Evolutionary conservation across 2,797 vertebrate species (phyloP), one percentile per base, ranked within the genome.

Genomic region (Enteromius radiatus): DNA sequence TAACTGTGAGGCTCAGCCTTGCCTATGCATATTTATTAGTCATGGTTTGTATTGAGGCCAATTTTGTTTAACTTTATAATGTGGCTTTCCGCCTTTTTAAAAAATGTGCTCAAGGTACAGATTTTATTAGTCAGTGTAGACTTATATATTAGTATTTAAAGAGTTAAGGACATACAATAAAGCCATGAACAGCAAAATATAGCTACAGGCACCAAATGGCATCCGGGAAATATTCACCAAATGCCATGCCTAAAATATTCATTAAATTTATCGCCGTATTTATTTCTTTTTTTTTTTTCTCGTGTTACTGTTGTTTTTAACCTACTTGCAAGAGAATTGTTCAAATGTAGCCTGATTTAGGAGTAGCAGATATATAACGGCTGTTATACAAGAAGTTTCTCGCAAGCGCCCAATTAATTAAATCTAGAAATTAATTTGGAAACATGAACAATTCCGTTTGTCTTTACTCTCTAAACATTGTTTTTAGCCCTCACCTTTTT

Each of bases 401-500:
- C 54, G 15, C 73, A 26, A 59, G n/a, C 17, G 36, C 36, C n/a
- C 1, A 80, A 41, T 28, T 26, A 21, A 54, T 54, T 12, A 6
- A 6, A 59, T 56, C 7, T 17, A 0, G 36, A 59, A 47, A 73
- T 33, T 21, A 1, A 28, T 41, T 56, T 31, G 14, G 7, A 33
- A 63, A n/a, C 23, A 12, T 7, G 0, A 67, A 52, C 14, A 49
- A 33, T 52, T 68, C n/a, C 36, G 8, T 26, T 14, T 26, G 8
- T 76, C n/a, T 59, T 59, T 59, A 26, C 33, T 26, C 10, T 63
- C 9, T 77, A 47, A 15, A 9, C n/a, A n/a, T 26, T 23, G 21
- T 1, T 4, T 52, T 52, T 14, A 41, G 41, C 52, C 36, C 67
- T 89, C 90, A 92, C 92, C 88, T 90, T 86, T 80, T 88, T 70